These are phyloP conservation scores for Pseudanteris insignis DNA, from an alignment of 2,888 invertebrate genomes.

Conservation along the genomic window DNA sequence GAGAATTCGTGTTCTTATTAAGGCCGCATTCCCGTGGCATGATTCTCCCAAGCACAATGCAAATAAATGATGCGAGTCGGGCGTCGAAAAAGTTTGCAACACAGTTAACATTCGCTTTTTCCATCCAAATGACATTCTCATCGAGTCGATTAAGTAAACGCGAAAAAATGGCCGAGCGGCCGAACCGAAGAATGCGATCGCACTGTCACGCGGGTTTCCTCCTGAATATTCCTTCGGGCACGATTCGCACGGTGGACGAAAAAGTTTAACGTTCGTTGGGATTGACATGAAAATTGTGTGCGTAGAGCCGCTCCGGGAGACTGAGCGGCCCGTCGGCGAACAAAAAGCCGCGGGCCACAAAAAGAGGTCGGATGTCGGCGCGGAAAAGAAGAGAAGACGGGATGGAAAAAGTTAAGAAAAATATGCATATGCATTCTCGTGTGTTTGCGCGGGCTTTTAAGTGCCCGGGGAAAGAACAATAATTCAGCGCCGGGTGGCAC, in stretches of 20 bases:
- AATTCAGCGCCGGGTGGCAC: constrained; percentile 21
- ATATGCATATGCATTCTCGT: constrained; percentile 24
- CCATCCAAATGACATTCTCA: constrained; percentile 36
- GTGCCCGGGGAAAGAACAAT: constrained; percentile 22
- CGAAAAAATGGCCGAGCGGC: constrained; percentile 15
- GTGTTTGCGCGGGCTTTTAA: constrained; percentile 3
- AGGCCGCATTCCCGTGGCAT: constrained; percentile 28
- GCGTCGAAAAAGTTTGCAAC: constrained; percentile 25
- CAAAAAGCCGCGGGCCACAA: constrained; percentile 21
- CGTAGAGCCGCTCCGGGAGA: constrained; percentile 7
- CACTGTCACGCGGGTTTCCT: too few relatives aligned
- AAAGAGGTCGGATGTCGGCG: constrained; percentile 23
- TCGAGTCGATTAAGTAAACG: constrained; percentile 34
- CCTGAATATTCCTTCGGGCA: too few relatives aligned
- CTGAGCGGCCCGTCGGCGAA: constrained; percentile 9
- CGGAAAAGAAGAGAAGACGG: constrained; percentile 27
- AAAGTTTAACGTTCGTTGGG: constrained; percentile 32
- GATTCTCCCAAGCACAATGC: constrained; percentile 39
- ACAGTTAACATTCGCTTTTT: constrained; percentile 28
- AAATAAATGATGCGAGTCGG: constrained; percentile 30
- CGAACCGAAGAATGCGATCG: too few relatives aligned
- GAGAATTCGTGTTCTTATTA: constrained; percentile 33
- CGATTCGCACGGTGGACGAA: too few relatives aligned
- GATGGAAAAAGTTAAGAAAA: constrained; percentile 27
- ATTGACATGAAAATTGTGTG: constrained; percentile 43